Evolutionary conservation across 2,113 vertebrate species (phyloP), one percentile per base, ranked within the genome.

Genomic region (Strix uralensis): DNA sequence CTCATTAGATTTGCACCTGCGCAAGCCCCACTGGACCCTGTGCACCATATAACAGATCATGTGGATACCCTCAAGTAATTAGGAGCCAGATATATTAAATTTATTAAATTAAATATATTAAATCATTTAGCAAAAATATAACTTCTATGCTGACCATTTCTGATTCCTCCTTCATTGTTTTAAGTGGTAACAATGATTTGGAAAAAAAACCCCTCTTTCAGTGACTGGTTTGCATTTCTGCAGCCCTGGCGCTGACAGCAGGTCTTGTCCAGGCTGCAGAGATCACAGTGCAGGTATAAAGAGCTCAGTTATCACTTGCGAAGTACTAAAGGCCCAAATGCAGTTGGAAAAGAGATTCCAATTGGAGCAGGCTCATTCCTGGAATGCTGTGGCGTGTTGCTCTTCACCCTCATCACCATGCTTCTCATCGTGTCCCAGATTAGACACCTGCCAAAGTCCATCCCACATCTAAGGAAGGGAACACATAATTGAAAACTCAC

Each of bases 221-320:
- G 15, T 32, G 44, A 13, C 13, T 13, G 55, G 40, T 49, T 80
- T 54, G 52, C 25, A 54, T 73, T 79, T 36, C 38, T 69, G 65
- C 26, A 65, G 34, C 9, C 52, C 61, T 5, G 2, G 44, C 19
- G 36, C 29, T 44, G 74, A 47, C 34, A 42, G n/a, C 2, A 1
- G 58, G 46, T 59, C 55, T 55, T 42, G 77, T 29, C 61, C 51
- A 16, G 44, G 21, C 30, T 29, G 26, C 38, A 36, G 11, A 73
- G 65, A 34, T n/a, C 32, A 14, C 40, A 54, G 42, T 0, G 0
- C 0, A 3, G n/a, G 11, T 34, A 7, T 7, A 19, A 21, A 25
- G 63, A 57, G 36, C 42, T 75, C 3, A 1, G 44, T n/a, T 54
- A 23, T 23, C 23, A 5, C 65, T 49, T n/a, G 23, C 15, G 44